These are phyloP conservation scores for Rhagoletis zephyria DNA, from an alignment of 1,140 invertebrate species.

Conservation along the genomic window DNA sequence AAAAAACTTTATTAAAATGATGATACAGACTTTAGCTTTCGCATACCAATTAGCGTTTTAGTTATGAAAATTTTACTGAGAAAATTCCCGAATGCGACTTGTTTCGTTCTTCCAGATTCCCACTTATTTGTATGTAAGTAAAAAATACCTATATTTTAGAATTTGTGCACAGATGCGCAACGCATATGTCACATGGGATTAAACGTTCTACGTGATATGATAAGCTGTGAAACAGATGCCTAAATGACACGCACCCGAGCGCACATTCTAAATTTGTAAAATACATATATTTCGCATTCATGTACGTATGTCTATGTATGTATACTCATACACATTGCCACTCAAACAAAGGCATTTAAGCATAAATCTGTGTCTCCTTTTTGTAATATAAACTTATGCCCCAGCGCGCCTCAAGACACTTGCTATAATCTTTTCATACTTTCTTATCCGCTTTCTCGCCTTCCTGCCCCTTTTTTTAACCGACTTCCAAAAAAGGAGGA, in stretches of 20 bases:
- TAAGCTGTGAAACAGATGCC: constrained; percentile 40
- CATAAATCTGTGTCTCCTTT: neutral
- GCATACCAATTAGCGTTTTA: too few relatives aligned
- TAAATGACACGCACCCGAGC: neutral
- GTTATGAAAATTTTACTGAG: too few relatives aligned
- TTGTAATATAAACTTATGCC: constrained; percentile 17
- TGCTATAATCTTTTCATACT: constrained; percentile 23
- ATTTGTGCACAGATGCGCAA: neutral
- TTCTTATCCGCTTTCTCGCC: neutral
- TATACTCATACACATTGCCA: neutral
- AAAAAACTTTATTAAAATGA: too few relatives aligned
- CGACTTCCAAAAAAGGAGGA: too few relatives aligned
- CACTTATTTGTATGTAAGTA: too few relatives aligned
- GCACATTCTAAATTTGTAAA: neutral
- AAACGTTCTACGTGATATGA: neutral
- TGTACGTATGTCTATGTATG: neutral
- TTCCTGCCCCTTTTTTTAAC: too few relatives aligned
- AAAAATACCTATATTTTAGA: neutral
- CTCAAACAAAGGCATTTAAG: neutral
- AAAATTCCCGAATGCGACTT: too few relatives aligned
- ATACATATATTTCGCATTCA: neutral
- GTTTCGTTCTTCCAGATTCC: too few relatives aligned
- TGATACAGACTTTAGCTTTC: too few relatives aligned
- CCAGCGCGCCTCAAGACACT: neutral
- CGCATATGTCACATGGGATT: constrained; percentile 23